phyloP scores from a whole-genome alignment of 1,140 invertebrate species.

The Bombus sylvicola region DNA sequence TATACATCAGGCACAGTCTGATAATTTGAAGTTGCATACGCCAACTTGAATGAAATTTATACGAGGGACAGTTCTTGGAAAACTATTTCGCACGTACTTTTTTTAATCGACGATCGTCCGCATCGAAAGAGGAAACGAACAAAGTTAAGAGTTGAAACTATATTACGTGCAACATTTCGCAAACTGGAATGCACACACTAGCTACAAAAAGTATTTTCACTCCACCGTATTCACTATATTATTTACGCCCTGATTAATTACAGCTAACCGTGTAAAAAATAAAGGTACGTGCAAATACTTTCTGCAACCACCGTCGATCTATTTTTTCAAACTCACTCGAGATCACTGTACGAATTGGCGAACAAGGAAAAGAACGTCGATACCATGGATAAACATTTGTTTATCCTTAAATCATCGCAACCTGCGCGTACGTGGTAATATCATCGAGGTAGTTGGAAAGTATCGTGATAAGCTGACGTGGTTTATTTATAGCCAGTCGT shows the following conservation, averaged over 20 bases:
- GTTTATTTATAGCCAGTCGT: slow-evolving; percentile 67
- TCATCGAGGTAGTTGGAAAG: slow-evolving; percentile 63
- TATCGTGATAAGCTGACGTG: slow-evolving; percentile 60
- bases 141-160: background rate
- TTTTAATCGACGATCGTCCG: background rate
- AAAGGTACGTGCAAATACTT: background rate
- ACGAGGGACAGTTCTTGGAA: background rate
- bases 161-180: background rate
- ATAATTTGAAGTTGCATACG: background rate
- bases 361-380: no score
- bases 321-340: background rate
- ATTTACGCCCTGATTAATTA: background rate
- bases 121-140: no score
- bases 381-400: slow-evolving; percentile 26
- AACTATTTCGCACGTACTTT: no score
- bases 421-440: slow-evolving; percentile 45
- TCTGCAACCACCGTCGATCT: background rate
- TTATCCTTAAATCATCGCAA: slow-evolving; percentile 46
- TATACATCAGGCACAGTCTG: background rate
- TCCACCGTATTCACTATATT: no score
- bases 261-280: background rate
- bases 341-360: background rate
- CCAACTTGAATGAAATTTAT: background rate
- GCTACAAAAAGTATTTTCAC: background rate
- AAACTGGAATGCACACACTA: background rate